Conservation (phyloP, 1,140 invertebrate species). For the Trachymyrmex cornetzi region DNA sequence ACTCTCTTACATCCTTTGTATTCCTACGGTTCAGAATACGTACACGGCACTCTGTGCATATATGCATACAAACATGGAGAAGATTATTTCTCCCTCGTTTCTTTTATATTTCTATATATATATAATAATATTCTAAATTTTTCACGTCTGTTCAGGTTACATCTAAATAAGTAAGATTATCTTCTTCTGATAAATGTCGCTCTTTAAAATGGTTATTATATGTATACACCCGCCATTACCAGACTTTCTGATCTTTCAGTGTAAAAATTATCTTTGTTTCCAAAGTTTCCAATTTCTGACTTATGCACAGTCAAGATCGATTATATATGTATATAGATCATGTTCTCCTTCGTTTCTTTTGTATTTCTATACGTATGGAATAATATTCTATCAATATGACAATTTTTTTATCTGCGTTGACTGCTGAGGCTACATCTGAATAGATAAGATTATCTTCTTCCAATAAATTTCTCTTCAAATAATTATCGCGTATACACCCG, state of each 20-base stretch:
- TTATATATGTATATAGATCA: not conserved
- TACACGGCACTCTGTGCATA: too few species aligned
- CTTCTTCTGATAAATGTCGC: too few species aligned
- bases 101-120: not conserved
- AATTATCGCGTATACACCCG: not conserved
- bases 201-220: too few species aligned
- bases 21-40: not conserved
- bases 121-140: too few species aligned
- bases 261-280: slow-evolving; percentile 3
- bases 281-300: slow-evolving; percentile 1
- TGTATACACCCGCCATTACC: too few species aligned
- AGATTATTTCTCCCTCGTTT: not conserved
- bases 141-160: too few species aligned
- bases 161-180: too few species aligned
- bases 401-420: not conserved
- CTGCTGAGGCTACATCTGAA: not conserved
- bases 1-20: not conserved
- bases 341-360: too few species aligned
- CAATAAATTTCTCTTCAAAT: not conserved
- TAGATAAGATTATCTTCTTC: not conserved
- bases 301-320: slow-evolving; percentile 37
- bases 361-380: too few species aligned
- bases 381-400: too few species aligned
- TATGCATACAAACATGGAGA: not conserved
- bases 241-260: not conserved